Percentiles rank a stretch among this genome's conserved stretches.
These are phyloP conservation scores for Nesogale talazaci DNA, from an alignment of 2,113 vertebrate species.

Conservation along the genomic window DNA sequence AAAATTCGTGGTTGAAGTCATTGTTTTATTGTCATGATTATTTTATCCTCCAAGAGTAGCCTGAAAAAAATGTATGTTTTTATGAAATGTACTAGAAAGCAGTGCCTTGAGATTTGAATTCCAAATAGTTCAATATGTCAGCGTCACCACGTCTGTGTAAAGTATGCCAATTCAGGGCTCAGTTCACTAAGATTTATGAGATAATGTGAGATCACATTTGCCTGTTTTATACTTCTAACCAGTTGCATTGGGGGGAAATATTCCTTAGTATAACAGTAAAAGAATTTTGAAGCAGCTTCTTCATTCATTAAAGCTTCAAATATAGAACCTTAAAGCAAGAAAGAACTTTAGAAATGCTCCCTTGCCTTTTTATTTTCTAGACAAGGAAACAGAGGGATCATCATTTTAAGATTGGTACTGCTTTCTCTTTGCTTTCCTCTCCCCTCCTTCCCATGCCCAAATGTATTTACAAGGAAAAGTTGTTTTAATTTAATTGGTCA, in stretches of 20 bases:
- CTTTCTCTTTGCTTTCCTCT: neutral
- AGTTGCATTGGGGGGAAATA: neutral
- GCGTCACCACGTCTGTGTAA: neutral
- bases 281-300: constrained; percentile 8
- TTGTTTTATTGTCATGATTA: neutral
- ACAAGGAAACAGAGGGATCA: neutral
- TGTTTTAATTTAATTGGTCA: neutral
- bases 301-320: constrained; percentile 8
- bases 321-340: constrained; percentile 3
- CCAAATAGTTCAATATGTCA: constrained; percentile 42
- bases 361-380: neutral
- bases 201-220: constrained; percentile 36
- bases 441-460: neutral
- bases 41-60: neutral
- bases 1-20: neutral
- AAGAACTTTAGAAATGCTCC: neutral
- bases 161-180: constrained; percentile 32
- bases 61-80: constrained; percentile 15
- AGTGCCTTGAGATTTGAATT: constrained; percentile 40
- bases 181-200: constrained; percentile 36
- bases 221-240: constrained; percentile 39
- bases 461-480: neutral
- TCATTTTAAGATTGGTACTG: neutral
- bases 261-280: constrained; percentile 10
- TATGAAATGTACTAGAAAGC: constrained; percentile 21